Base-by-base conservation (phyloP, 2,113 vertebrate species). In the Barbus barbus region DNA sequence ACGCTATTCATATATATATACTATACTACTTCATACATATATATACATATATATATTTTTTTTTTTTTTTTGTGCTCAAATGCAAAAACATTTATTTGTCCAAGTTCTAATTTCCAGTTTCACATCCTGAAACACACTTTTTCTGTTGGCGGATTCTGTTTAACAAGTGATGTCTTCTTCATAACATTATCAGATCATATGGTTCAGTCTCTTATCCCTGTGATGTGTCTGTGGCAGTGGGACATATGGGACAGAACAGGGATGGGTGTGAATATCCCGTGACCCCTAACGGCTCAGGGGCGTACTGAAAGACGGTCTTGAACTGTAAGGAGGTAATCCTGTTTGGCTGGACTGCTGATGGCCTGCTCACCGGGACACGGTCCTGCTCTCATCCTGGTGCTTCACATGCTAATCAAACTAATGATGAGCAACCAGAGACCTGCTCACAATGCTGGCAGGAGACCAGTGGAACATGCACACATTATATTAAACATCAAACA, bases 301-400 rank as follows among this genome's bases (percentile, higher is more conserved):
- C 80, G 60, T 16, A 90, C 86, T 93, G 91, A 91, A 93, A 91
- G 77, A 87, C 90, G 85, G 90, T 88, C 92, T 91, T 92, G 90
- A 93, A 93, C 91, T 92, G 90, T 90, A 87, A 89, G 87, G 85
- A 90, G 88, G 90, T 93, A 92, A 94, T 94, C 92, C 91, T 90
- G 90, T 93, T 94, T 87, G 88, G 88, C 83, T 83, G 88, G 83
- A 84, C 90, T 85, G 89, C 91, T 88, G 90, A 89, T 36, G 22
- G 24, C 76, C 71, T 76, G 20, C 82, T 87, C 9, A 22, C 83
- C 72, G 72, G 78, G 46, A 48, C 46, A 48, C 46, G 4, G 46
- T 63, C 61, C 72, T 72, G 46, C 71, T 61, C 16, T 36, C 51
- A 51, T 51, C 63, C 60, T 74, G 60, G 72, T 84, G 24, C 84